phyloP scores from a whole-genome alignment of 2,113 vertebrate genomes.

The Notothenia rossii region DNA sequence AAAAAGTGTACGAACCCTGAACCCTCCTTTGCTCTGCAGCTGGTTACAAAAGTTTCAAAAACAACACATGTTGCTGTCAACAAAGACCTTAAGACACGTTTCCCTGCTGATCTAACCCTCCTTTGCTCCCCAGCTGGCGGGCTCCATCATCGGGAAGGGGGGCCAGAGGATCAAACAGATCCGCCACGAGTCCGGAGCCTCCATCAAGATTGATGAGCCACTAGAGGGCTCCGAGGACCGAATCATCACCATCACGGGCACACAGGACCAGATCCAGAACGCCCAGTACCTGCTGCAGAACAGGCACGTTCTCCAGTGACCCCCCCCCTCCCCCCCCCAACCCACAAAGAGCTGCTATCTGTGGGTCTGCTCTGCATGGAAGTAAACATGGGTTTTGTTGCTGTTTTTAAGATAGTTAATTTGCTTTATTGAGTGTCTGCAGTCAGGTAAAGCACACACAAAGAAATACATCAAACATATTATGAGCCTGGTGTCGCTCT shows the following conservation, averaged over 20 bases:
- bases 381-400: background rate
- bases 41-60: conserved; percentile 71
- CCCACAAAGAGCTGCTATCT: too few relatives aligned
- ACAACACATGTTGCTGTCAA: too few relatives aligned
- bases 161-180: conserved; percentile 98
- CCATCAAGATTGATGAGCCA: conserved; percentile 98
- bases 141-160: conserved; percentile 98
- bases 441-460: too few relatives aligned
- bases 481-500: too few relatives aligned
- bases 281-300: conserved; percentile 99
- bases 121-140: conserved; percentile 87
- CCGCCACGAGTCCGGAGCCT: conserved; percentile 96
- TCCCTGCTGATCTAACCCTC: background rate
- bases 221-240: conserved; percentile 98
- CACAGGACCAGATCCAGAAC: conserved; percentile 99
- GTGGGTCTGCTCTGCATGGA: background rate
- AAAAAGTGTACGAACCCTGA: background rate
- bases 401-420: too few relatives aligned
- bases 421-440: too few relatives aligned
- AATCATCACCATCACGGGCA: conserved; percentile 98
- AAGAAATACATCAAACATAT: too few relatives aligned
- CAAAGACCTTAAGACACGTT: background rate
- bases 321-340: background rate
- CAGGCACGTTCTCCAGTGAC: conserved; percentile 85
- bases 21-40: conserved; percentile 72